These are phyloP conservation scores for Papilio protenor DNA, from an alignment of 2,888 invertebrate species.

Conservation along the genomic window DNA sequence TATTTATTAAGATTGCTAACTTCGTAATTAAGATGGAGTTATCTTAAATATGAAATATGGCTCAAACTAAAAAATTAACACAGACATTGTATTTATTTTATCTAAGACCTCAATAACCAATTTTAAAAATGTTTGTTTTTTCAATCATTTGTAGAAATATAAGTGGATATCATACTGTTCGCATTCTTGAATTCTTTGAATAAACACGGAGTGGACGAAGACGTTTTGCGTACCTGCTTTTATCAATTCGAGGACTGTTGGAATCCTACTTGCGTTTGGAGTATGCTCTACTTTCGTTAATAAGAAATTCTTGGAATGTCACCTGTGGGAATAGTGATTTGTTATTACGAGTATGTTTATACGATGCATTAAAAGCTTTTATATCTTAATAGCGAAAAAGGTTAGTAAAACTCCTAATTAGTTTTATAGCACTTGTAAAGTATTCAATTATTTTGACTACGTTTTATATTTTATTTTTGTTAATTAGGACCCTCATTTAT, in stretches of 20 bases:
- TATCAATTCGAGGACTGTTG: constrained; percentile 32
- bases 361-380: neutral
- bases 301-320: constrained; percentile 12
- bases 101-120: too few species aligned
- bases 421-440: neutral
- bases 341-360: neutral
- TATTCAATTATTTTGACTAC: too few species aligned
- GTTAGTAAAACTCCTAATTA: neutral
- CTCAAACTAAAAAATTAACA: too few species aligned
- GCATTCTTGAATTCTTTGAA: constrained; percentile 18
- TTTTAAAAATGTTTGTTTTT: neutral
- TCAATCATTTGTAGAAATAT: neutral
- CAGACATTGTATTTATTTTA: too few species aligned
- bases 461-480: too few species aligned
- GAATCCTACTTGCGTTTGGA: constrained; percentile 23
- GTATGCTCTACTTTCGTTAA: constrained; percentile 21
- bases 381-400: neutral
- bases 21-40: too few species aligned
- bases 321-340: neutral
- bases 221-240: constrained; percentile 25
- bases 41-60: too few species aligned
- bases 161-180: constrained; percentile 16
- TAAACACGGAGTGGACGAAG: constrained; percentile 3
- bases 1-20: neutral
- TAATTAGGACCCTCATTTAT: too few species aligned